Evolutionary conservation across 2,113 vertebrate species (phyloP).

Genomic region (Halcyon senegalensis): DNA sequence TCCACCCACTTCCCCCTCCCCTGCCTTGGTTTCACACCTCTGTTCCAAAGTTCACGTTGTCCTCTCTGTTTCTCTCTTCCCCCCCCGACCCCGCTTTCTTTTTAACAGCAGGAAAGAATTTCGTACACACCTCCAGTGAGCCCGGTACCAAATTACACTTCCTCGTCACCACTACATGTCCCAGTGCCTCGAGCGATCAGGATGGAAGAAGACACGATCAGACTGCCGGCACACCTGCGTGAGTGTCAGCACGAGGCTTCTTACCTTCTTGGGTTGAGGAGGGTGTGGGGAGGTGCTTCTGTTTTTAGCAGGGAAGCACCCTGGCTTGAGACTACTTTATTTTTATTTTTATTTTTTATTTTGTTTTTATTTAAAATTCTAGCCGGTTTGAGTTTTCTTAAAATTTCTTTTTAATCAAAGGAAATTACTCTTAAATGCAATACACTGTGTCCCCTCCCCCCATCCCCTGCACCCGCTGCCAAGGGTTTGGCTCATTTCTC

Average conservation of each 20-base stretch:
- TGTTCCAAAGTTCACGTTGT: conserved; percentile 60
- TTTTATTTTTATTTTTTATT: too few relatives aligned
- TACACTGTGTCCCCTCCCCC: not conserved
- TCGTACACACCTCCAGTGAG: conserved; percentile 94
- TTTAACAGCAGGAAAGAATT: conserved; percentile 95
- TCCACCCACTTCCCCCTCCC: conserved; percentile 9
- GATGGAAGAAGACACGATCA: conserved; percentile 93
- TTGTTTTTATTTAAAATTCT: not conserved
- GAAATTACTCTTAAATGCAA: not conserved
- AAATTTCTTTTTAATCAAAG: not conserved
- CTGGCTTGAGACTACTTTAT: not conserved
- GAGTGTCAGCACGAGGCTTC: conserved; percentile 72
- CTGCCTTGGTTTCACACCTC: conserved; percentile 1
- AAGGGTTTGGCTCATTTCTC: not conserved
- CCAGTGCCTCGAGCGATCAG: conserved; percentile 87
- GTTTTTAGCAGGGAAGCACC: not conserved
- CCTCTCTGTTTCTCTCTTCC: conserved; percentile 4
- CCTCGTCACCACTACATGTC: conserved; percentile 91
- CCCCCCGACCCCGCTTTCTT: conserved; percentile 61
- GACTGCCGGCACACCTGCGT: conserved; percentile 95
- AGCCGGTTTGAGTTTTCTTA: not conserved
- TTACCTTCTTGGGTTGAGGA: not conserved
- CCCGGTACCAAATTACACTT: conserved; percentile 88
- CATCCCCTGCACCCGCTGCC: not conserved
- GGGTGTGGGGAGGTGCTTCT: not conserved